Evolutionary conservation across 2,113 vertebrate genomes (phyloP).

Genomic region (Gnathonemus longibarbis): DNA sequence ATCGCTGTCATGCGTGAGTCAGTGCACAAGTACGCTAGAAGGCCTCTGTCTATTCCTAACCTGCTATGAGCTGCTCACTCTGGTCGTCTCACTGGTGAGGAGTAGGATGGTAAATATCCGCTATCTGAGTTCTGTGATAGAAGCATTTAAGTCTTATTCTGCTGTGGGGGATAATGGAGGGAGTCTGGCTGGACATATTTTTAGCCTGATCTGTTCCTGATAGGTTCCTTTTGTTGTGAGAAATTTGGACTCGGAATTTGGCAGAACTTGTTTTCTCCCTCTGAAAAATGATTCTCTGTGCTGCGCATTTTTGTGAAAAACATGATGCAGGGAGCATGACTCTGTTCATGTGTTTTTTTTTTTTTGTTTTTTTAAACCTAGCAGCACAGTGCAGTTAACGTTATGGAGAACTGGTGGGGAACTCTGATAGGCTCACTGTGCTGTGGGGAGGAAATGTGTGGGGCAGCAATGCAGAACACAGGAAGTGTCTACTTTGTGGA

Average conservation of each 20-base stretch:
- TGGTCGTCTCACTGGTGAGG: neutral
- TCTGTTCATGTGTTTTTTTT: neutral
- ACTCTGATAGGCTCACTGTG: slow-evolving; percentile 34
- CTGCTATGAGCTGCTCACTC: neutral
- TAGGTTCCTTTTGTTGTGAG: neutral
- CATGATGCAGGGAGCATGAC: neutral
- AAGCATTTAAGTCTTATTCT: neutral
- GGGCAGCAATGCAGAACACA: slow-evolving; percentile 49
- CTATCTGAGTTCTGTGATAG: neutral
- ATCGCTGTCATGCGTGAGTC: neutral
- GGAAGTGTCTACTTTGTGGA: slow-evolving; percentile 47
- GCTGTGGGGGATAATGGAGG: neutral
- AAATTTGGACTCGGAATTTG: neutral
- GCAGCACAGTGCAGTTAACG: neutral
- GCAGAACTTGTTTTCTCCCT: neutral
- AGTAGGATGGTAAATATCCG: neutral
- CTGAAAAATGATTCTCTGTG: neutral
- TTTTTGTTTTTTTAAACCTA: neutral
- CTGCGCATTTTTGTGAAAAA: neutral
- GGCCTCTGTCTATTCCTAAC: neutral
- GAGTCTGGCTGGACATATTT: neutral
- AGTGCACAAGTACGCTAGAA: neutral
- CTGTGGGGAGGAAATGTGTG: slow-evolving; percentile 58
- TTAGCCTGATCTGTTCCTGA: neutral
- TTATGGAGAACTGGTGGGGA: neutral